Base-by-base conservation (phyloP, 1,140 invertebrate genomes). In the Drosophila chauvacae region DNA sequence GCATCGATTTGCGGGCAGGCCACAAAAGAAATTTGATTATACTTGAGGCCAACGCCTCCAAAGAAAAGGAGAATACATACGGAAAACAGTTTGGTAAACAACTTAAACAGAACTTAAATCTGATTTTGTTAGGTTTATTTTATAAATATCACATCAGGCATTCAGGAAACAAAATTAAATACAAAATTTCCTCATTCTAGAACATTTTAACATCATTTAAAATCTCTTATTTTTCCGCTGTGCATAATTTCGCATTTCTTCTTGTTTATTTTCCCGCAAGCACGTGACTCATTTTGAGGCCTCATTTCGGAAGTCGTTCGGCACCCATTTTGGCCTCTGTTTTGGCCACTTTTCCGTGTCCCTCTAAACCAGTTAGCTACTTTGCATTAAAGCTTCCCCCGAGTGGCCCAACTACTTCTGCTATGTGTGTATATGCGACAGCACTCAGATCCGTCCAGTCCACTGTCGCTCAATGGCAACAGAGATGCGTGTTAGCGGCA, bases 211-310 rank as follows among this genome's bases (percentile, higher is more conserved):
- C 26, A n/a, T 37, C 26, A 37, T 39, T 16, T 0, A 4, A 11
- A 26, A 4, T 11, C 14, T 20, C 5, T 7, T n/a, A 23, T 33
- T 50, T 23, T 14, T 7, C 47, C 30, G n/a, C 30, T 39, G 66
- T 68, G 66, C 39, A 70, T 16, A 20, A 55, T 66, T 66, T 30
- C 30, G 11, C 10, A 1, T 28, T 66, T 63, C 23, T 39, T 61
- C 11, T 41, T 53, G 26, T 60, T 61, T 33, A 74, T 74, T 75
- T 73, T 75, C 41, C 33, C 51, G 9, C n/a, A 47, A 56, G 74
- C 73, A 77, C 74, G 74, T 77, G 74, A 77, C 74, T 33, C 74
- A 69, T 69, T 60, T 33, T 20, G 50, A 58, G 68, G 62, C 75
- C 42, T 55, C 44, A 16, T 23, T 56, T 41, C 64, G 74, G 64